Evolutionary conservation across 2,113 vertebrate genomes (phyloP).

Genomic region (Mixornis gularis): DNA sequence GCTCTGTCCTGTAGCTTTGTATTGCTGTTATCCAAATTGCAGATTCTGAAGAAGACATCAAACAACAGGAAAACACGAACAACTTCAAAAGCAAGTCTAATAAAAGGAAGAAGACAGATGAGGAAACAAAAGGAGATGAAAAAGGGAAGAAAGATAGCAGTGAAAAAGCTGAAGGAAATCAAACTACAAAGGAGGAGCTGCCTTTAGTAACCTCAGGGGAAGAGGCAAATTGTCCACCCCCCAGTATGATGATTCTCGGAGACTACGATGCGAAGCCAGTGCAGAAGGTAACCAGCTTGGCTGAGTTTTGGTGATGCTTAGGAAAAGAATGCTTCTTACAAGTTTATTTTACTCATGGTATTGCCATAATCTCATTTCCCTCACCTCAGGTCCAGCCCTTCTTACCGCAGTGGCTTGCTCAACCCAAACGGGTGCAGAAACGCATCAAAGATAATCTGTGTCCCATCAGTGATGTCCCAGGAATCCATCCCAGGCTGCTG

Average conservation of each 20-base stretch:
- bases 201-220: not conserved
- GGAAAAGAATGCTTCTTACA: not conserved
- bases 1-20: not conserved
- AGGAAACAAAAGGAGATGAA: not conserved
- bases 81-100: not conserved
- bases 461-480: slow-evolving; percentile 69
- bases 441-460: slow-evolving; percentile 79
- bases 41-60: not conserved
- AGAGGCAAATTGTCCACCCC: not conserved
- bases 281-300: slow-evolving; percentile 26
- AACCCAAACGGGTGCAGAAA: slow-evolving; percentile 79
- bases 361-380: not conserved
- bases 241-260: slow-evolving; percentile 72
- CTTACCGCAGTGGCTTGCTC: slow-evolving; percentile 85
- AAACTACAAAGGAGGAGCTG: not conserved
- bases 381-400: slow-evolving; percentile 79
- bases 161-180: not conserved
- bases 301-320: not conserved
- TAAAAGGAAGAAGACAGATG: not conserved
- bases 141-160: not conserved
- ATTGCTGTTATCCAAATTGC: not conserved
- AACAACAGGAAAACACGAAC: not conserved
- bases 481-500: slow-evolving; percentile 74
- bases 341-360: not conserved
- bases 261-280: slow-evolving; percentile 63